These are phyloP conservation scores for Rhizomys pruinosus DNA, from an alignment of 2,113 vertebrate genomes.

Conservation along the genomic window DNA sequence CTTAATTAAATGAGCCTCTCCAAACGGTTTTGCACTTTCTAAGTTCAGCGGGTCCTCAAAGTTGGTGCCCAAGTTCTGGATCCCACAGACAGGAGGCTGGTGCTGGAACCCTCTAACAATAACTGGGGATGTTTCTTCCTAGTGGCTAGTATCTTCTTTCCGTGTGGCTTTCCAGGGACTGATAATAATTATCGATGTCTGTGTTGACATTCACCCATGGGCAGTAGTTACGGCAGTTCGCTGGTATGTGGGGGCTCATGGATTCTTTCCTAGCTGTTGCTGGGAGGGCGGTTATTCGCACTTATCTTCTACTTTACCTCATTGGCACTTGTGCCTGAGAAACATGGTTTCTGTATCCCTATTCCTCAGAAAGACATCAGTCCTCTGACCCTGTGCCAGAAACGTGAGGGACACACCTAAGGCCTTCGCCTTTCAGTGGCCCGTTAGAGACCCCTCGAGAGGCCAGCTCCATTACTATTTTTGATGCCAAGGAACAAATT, in stretches of 20 bases:
- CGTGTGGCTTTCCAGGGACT: not conserved
- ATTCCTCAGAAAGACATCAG: not conserved
- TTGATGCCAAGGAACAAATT: not conserved
- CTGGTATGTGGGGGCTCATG: not conserved
- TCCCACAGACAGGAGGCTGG: not conserved
- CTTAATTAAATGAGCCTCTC: not conserved
- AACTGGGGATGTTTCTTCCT: not conserved
- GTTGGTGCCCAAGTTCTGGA: too few relatives aligned
- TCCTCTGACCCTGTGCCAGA: not conserved
- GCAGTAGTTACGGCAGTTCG: not conserved
- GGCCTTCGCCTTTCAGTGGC: not conserved
- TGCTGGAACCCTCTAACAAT: not conserved
- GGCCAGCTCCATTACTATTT: too few relatives aligned
- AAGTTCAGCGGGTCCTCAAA: not conserved
- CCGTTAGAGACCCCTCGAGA: not conserved
- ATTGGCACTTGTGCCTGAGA: not conserved
- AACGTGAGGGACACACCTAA: not conserved
- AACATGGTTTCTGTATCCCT: not conserved
- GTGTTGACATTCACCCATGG: not conserved
- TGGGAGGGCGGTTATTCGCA: not conserved
- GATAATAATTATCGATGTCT: not conserved
- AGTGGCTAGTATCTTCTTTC: not conserved
- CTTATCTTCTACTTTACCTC: not conserved
- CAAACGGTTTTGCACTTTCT: not conserved
- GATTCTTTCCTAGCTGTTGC: not conserved